Conservation (phyloP, 2,888 invertebrate genomes). For the Lasioglossum pauxillum region DNA sequence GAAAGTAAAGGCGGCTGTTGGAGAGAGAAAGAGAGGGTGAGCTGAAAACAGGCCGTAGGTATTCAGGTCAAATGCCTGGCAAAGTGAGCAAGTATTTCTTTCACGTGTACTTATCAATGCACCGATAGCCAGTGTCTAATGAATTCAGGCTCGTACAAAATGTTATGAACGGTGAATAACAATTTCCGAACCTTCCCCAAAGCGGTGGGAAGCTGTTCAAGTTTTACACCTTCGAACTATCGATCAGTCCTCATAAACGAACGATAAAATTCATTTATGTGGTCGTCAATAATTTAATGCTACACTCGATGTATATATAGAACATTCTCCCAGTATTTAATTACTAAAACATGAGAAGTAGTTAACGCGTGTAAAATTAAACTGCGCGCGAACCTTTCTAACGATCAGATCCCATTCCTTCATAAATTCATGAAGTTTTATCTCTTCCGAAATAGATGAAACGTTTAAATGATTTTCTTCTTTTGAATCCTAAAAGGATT, state of each 20-base stretch:
- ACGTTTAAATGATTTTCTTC: background rate
- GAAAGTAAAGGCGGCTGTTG: background rate
- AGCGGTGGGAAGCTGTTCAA: background rate
- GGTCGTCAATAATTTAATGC: background rate
- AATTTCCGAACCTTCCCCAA: slow-evolving; percentile 19
- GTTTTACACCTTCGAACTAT: background rate
- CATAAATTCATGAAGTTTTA: background rate
- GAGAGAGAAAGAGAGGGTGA: slow-evolving; percentile 16
- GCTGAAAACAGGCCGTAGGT: slow-evolving; percentile 48
- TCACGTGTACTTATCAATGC: slow-evolving; percentile 54
- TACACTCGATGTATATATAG: background rate
- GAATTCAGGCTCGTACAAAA: slow-evolving; percentile 22
- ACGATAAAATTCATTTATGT: background rate
- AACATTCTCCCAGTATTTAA: background rate
- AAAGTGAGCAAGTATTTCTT: slow-evolving; percentile 65
- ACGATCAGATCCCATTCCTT: background rate
- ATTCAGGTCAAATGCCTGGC: slow-evolving; percentile 75
- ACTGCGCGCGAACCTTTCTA: background rate
- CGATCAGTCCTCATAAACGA: background rate
- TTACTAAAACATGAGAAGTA: background rate
- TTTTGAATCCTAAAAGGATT: background rate
- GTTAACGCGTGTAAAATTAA: background rate
- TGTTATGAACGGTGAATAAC: slow-evolving; percentile 27
- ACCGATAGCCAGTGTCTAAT: slow-evolving; percentile 31
- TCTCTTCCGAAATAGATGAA: background rate